These are phyloP conservation scores for Drosophila kurseongensis DNA, from an alignment of 1,140 invertebrate genomes.

Conservation along the genomic window DNA sequence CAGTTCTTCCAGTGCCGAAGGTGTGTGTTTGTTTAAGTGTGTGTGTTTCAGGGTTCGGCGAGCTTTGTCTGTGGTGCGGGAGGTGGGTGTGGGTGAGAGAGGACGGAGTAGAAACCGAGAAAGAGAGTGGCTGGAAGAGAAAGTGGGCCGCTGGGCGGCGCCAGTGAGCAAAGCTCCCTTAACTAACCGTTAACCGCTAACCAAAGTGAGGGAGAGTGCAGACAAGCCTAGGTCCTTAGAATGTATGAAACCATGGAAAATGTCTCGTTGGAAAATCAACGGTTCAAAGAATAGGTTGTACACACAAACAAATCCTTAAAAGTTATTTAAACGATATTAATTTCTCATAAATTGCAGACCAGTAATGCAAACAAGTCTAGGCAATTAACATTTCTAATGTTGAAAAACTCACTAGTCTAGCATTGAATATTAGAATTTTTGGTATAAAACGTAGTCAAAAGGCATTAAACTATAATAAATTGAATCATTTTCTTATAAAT, in stretches of 20 bases:
- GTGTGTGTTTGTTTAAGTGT: slow-evolving; percentile 29
- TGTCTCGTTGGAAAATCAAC: not conserved
- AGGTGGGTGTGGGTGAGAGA: slow-evolving; percentile 1
- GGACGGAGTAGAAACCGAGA: slow-evolving; percentile 4
- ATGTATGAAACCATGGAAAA: not conserved
- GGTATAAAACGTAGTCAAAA: no score
- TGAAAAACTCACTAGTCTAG: no score
- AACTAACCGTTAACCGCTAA: slow-evolving; percentile 25
- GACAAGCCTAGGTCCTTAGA: not conserved
- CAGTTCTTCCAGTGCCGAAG: slow-evolving; percentile 34
- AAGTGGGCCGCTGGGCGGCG: slow-evolving; percentile 58
- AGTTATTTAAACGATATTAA: no score
- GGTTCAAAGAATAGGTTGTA: not conserved
- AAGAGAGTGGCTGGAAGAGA: slow-evolving; percentile 10
- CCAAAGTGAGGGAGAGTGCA: not conserved
- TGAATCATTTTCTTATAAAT: no score
- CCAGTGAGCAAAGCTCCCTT: slow-evolving; percentile 48
- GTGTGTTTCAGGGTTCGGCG: slow-evolving; percentile 15
- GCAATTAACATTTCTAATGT: no score
- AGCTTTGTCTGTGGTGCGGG: slow-evolving; percentile 22
- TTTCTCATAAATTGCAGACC: no score
- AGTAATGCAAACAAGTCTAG: no score
- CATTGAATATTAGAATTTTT: no score
- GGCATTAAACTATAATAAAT: no score
- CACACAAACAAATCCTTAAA: no score